Percentiles rank a stretch among this genome's conserved stretches.
Conservation (phyloP, 2,797 vertebrate genomes). For the Zenarchopterus dispar region DNA sequence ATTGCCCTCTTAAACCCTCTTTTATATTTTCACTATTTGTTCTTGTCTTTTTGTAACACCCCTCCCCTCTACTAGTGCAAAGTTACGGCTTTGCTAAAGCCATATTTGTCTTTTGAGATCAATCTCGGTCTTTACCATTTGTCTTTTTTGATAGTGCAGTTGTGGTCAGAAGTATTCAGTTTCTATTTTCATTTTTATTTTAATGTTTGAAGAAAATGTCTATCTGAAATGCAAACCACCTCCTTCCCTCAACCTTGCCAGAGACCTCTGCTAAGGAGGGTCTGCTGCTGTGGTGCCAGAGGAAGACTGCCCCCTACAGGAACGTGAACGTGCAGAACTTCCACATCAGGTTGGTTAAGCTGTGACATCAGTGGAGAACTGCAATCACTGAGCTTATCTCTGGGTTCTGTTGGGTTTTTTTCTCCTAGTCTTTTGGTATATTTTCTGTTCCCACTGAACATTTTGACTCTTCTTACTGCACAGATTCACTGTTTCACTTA, state of each 20-base stretch:
- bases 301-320: conserved; percentile 96
- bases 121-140: no score
- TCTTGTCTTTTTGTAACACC: neutral
- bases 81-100: no score
- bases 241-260: conserved; percentile 42
- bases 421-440: neutral
- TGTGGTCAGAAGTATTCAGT: no score
- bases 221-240: no score
- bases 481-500: no score
- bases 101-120: no score
- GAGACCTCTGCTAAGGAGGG: conserved; percentile 97
- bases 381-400: neutral
- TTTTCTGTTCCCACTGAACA: neutral
- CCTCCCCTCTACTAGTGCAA: no score
- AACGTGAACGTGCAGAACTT: conserved; percentile 98
- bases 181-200: neutral
- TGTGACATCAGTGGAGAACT: conserved; percentile 17
- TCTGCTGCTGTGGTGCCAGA: conserved; percentile 94
- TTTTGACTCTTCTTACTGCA: neutral
- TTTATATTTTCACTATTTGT: neutral
- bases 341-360: conserved; percentile 90
- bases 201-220: neutral
- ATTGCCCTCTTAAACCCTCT: neutral
- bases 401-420: neutral
- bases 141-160: no score